Percentiles rank a stretch among this genome's conserved stretches.
These are phyloP conservation scores for Malurus cyaneus DNA, from an alignment of 2,113 vertebrate species.

Conservation along the genomic window DNA sequence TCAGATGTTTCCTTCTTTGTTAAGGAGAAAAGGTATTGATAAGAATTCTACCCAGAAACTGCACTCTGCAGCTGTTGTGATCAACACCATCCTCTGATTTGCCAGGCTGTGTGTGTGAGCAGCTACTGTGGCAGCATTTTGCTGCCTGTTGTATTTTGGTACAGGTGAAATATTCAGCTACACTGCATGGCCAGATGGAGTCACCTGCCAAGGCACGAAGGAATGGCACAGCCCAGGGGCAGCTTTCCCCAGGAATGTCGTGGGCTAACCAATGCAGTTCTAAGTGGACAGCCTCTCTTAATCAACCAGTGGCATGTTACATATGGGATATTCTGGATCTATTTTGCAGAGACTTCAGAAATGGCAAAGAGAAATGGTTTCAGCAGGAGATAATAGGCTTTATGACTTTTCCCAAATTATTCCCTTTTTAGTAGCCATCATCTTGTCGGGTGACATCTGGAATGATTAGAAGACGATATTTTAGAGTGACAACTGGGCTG, in stretches of 20 bases:
- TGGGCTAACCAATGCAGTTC: not conserved
- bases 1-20: not conserved
- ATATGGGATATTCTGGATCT: slow-evolving; percentile 24
- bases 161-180: not conserved
- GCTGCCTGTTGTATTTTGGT: not conserved
- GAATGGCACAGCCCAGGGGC: not conserved
- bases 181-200: not conserved
- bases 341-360: slow-evolving; percentile 37
- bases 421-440: slow-evolving; percentile 62
- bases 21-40: slow-evolving; percentile 29
- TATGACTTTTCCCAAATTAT: slow-evolving; percentile 61
- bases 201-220: not conserved
- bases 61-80: not conserved
- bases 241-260: not conserved
- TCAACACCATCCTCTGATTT: not conserved
- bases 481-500: slow-evolving; percentile 58
- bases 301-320: not conserved
- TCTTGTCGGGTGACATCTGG: slow-evolving; percentile 57
- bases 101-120: not conserved
- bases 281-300: not conserved
- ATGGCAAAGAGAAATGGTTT: slow-evolving; percentile 44
- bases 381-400: slow-evolving; percentile 61
- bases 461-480: slow-evolving; percentile 48
- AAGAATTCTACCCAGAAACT: not conserved
- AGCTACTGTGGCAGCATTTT: not conserved